Evolutionary conservation across 30 jellyfish, hydroid and myxozoan genomes (phyloP), one percentile per base, ranked within the genome.

Genomic region (Pelagia noctiluca): DNA sequence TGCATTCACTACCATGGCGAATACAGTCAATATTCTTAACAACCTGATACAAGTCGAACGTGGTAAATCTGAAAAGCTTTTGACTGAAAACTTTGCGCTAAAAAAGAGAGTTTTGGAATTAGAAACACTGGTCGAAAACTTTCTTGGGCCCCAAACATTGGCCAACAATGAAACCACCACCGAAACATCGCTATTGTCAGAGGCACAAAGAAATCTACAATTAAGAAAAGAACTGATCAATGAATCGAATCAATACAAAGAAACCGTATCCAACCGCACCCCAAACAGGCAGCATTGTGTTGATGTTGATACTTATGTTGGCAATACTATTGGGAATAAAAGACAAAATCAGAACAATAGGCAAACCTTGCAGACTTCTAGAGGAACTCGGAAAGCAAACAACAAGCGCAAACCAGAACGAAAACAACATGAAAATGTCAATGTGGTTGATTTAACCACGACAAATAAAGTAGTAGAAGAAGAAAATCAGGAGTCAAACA

Each of bases 1-100:
- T 42, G 57, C 57, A 42, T 42, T 42, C 57, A 42, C 57, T 42
- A 42, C 57, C 57, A 42, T 42, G 57, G 57, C 57, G 57, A 42
- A 42, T 42, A 5, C 57, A 5, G 57, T 42, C 57, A 42, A 42
- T 42, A 42, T 42, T 42, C 57, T 42, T 42, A 42, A 42, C 16
- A 16, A 42, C 57, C 16, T 42, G 57, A 42, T 42, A 42, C 57
- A 42, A 42, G 57, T 42, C 8, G 57, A 42, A 42, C 57, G 57
- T 42, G 16, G 57, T 5, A 42, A 42, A 42, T 42, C 57, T 42
- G 57, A 42, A 42, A 42, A 42, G 57, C 57, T 42, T 42, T 42
- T 42, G 57, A 42, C 57, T 42, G 57, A 42, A 42, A 42, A 42
- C 57, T 16, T 42, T 42, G 16, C 57, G 57, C 57, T 42, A 42